Evolutionary conservation across 2,113 vertebrate genomes (phyloP), one percentile per base, ranked within the genome.

Genomic region (Recurvirostra avosetta): DNA sequence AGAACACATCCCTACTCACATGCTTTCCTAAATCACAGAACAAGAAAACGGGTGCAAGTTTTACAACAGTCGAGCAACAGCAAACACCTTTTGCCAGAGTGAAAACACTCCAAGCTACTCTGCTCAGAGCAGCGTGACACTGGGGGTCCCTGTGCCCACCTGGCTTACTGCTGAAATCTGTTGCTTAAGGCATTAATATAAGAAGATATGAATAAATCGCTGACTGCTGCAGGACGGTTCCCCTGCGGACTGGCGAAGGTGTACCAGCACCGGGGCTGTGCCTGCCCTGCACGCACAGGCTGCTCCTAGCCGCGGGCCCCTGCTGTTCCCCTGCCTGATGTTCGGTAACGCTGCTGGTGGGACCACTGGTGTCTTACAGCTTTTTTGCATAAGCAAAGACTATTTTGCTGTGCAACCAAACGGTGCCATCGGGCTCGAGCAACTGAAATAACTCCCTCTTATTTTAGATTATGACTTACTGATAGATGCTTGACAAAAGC

Each of bases 401-500:
- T 47, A 2, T 29, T 76, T 55, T 94, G 62, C 71, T 86, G 58
- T 79, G 63, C 66, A 75, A 58, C 34, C 38, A 53, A 68, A 76
- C 36, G 49, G 45, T 77, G 49, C 52, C 59, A 92, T n/a, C 32
- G 63, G 73, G 62, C 70, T 85, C 0, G 0, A 79, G 45, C 40
- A 70, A 86, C 30, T 34, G 61, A 91, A 94, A 62, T 66, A 40
- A 55, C 71, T 70, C 2, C 30, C 30, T 80, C 59, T 22, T 47
- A n/a, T 50, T 94, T 92, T 74, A 63, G 65, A 84, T 70, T 32
- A 81, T 11, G 34, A 56, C 49, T 87, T 56, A 80, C 50, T 73
- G 74, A 91, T 23, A 93, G 78, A 65, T 47, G 62, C 66, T 85
- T 90, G 89, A 85, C 91, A 82, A 90, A 94, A 85, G 56, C 53